Evolutionary conservation across 2,888 invertebrate species (phyloP).

Genomic region (Andrena camellia): DNA sequence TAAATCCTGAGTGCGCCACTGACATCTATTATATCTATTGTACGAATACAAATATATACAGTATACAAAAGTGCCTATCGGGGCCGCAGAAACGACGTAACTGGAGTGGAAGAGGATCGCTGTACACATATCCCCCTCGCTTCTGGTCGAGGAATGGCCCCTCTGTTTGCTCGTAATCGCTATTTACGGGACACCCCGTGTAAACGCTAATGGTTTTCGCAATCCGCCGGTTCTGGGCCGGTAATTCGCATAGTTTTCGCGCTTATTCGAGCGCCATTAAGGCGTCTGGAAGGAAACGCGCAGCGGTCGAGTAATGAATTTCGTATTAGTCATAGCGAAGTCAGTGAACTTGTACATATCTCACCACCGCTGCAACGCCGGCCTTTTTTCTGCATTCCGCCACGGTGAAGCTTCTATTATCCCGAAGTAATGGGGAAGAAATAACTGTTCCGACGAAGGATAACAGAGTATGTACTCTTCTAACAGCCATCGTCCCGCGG

Average conservation of each 20-base stretch:
- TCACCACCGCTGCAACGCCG: slow-evolving; percentile 2
- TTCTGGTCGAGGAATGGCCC: too few species aligned
- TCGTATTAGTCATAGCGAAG: slow-evolving; percentile 53
- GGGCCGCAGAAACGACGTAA: too few species aligned
- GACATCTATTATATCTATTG: too few species aligned
- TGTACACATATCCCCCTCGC: too few species aligned
- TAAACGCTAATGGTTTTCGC: slow-evolving; percentile 14
- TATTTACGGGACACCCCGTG: slow-evolving; percentile 12
- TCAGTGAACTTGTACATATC: slow-evolving; percentile 52
- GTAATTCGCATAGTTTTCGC: slow-evolving; percentile 39
- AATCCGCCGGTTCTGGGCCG: slow-evolving; percentile 33
- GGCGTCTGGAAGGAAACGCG: slow-evolving; percentile 43
- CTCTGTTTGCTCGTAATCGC: too few species aligned
- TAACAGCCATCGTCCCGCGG: too few species aligned
- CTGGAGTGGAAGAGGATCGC: too few species aligned
- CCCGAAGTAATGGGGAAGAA: not conserved
- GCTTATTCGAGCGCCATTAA: slow-evolving; percentile 38
- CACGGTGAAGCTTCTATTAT: not conserved
- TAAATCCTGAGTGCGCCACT: too few species aligned
- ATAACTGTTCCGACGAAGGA: not conserved
- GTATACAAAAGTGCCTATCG: too few species aligned
- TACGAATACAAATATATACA: too few species aligned
- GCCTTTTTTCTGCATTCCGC: slow-evolving; percentile 1
- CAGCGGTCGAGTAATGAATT: slow-evolving; percentile 53
- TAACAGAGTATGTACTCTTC: too few species aligned